Evolutionary conservation across 2,113 vertebrate genomes (phyloP), one percentile per base, ranked within the genome.

Genomic region (Gobio gobio): DNA sequence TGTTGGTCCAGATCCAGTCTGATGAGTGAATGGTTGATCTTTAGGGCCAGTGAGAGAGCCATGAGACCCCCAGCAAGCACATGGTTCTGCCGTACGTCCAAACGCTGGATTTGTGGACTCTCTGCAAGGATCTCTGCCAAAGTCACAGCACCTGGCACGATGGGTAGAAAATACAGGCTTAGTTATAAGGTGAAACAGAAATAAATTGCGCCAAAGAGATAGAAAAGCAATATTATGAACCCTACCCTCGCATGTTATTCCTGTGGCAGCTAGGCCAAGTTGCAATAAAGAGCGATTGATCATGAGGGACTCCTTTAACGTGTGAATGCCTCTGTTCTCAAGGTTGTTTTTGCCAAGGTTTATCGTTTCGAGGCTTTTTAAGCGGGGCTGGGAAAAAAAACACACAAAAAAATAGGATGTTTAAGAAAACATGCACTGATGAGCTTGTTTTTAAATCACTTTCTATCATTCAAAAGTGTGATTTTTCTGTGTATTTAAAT

Each of bases 171-270:
- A 22, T 26, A 78, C 61, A 58, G 12, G 18, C 58, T 33, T 49
- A 0, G 49, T 51, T 68, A 78, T 36, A 51, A 29, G 10, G 64
- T 18, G 26, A 33, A 24, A 76, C 3, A 16, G 9, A 36, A 72
- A 54, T 14, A 10, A 7, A 76, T n/a, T 49, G 29, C 51, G 20
- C 5, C 70, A 83, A 45, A 36, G 26, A 47, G 10, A 18, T 29
- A 54, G 56, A 33, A 43, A 83, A 80, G n/a, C 33, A 59, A 45
- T 45, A 74, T 58, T 51, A 10, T 14, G 33, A 22, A 24, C 43
- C 40, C 4, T 93, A 95, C 94, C 95, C 92, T 95, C 93, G 81
- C 94, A 94, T 29, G 92, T 94, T 85, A 95, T 91, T 83, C 84
- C 80, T 20, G 91, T 83, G 0, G 87, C 89, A 0, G 87, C 83